Base-by-base conservation (phyloP, 1,140 invertebrate species). In the Heliconius hermathena region DNA sequence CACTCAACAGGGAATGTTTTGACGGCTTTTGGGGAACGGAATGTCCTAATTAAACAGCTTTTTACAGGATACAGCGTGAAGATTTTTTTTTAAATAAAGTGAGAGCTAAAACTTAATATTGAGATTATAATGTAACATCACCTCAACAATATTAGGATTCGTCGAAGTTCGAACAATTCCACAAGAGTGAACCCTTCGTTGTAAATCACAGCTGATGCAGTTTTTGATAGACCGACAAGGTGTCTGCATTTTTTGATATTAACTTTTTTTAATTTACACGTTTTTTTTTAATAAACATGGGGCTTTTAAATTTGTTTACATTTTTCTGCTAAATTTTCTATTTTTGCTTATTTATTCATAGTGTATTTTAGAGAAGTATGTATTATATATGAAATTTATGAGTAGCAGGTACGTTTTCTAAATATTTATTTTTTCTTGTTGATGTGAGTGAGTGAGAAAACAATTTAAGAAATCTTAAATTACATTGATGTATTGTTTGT, bases 101-200 rank as follows among this genome's bases (percentile, higher is more conserved):
- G 9, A 8, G n/a, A 1, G 2, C n/a, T n/a, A 57, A 57, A 57
- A 22, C 5, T 22, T 22, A 8, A n/a, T 66, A 29, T 66, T 26
- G 0, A 16, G 16, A 66, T 16, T 26, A 29, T n/a, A 66, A 29
- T 66, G 60, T 66, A 66, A 8, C 3, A 26, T 13, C 22, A 22
- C 13, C 60, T 29, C 26, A 29, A 66, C 20, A 18, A 66, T 29
- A 66, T 26, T 66, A 66, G 60, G 26, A 66, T 66, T 66, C 60
- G 60, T 66, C 60, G 60, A 66, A 66, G 60, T 66, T 66, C 82
- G 89, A 89, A 89, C 70, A 75, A 72, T 79, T 83, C 72, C 84
- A 83, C 83, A 82, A 82, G 82, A 85, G 54, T 86, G 87, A 76
- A 88, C 73, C 78, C 82, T 85, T 90, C 90, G 78, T 70, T 79